Conservation (phyloP, 2,113 vertebrate genomes). For the Archocentrus centrarchus region DNA sequence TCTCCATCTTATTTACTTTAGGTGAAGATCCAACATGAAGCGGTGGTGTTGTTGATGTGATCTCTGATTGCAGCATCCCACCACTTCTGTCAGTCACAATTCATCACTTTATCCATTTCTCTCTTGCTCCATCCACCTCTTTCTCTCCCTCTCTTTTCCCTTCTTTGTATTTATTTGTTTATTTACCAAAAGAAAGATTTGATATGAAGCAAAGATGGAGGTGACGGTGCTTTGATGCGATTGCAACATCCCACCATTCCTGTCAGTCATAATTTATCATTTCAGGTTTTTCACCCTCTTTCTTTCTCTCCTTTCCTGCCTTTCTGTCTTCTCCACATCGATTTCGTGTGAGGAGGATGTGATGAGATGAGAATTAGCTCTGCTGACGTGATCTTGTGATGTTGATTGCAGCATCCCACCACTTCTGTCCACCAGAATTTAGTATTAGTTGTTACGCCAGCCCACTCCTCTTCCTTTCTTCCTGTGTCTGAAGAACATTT, state of each 20-base stretch:
- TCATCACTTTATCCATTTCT: slow-evolving; percentile 33
- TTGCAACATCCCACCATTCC: neutral
- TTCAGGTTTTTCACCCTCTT: neutral
- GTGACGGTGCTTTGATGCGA: neutral
- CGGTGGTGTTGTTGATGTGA: neutral
- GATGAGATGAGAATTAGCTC: slow-evolving; percentile 29
- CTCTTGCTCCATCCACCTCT: neutral
- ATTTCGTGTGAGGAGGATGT: slow-evolving; percentile 10
- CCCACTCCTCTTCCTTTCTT: neutral
- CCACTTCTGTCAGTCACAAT: slow-evolving; percentile 56
- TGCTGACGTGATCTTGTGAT: slow-evolving; percentile 20
- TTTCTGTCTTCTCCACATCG: neutral
- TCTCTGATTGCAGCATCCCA: slow-evolving; percentile 39
- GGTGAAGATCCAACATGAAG: slow-evolving; percentile 23
- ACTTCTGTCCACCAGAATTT: slow-evolving; percentile 20
- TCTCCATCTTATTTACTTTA: slow-evolving; percentile 33
- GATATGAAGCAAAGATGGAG: slow-evolving; percentile 9
- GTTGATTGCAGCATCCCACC: slow-evolving; percentile 38
- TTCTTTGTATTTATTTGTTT: slow-evolving; percentile 24
- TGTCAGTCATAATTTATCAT: slow-evolving; percentile 44
- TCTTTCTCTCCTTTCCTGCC: neutral
- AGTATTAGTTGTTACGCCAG: neutral
- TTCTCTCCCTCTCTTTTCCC: neutral
- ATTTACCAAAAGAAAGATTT: neutral
- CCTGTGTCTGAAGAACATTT: neutral